Evolutionary conservation across 2,888 invertebrate species (phyloP), one percentile per base, ranked within the genome.

Genomic region (Temnothorax ravouxi): DNA sequence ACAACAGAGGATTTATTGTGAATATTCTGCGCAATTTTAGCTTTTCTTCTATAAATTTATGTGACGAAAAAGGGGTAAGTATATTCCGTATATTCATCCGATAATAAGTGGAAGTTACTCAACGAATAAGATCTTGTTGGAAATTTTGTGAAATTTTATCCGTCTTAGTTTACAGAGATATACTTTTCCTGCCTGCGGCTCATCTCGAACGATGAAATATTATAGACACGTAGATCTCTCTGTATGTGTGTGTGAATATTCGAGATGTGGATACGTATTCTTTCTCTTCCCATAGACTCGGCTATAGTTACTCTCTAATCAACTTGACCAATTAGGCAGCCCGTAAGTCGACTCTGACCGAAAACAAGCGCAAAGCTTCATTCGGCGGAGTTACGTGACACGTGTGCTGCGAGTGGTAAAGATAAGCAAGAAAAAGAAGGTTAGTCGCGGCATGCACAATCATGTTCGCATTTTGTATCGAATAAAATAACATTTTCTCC

Each of bases 401-500:
- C 29, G 11, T 50, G 50, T 59, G 50, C 47, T 50, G 79, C 47
- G 15, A 56, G 29, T 44, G 79, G 25, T 52, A 50, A 82, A n/a
- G 38, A 66, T n/a, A 54, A 77, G 62, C 64, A 54, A 52, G 44
- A 67, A 34, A 25, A 34, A 47, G 34, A 52, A 54, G 62, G 54
- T 72, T 52, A 71, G 50, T 62, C 59, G 74, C 71, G 71, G 50
- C 56, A 41, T 66, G 56, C 47, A 67, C 62, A 67, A 67, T 52
- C 52, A 29, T 56, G 84, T 80, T 85, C 67, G 77, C 84, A 81
- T 86, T 84, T 84, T 86, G 47, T 86, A 85, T 84, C 74, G 74
- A 84, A 80, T 85, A 84, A 84, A 84, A 84, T 54, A 47, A 84
- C 84, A 79, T 84, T 84, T 85, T 80, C 85, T 84, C 79, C 79